Evolutionary conservation across 92 coral and sea anemone genomes (phyloP).

Genomic region (Meandrina meandrites): DNA sequence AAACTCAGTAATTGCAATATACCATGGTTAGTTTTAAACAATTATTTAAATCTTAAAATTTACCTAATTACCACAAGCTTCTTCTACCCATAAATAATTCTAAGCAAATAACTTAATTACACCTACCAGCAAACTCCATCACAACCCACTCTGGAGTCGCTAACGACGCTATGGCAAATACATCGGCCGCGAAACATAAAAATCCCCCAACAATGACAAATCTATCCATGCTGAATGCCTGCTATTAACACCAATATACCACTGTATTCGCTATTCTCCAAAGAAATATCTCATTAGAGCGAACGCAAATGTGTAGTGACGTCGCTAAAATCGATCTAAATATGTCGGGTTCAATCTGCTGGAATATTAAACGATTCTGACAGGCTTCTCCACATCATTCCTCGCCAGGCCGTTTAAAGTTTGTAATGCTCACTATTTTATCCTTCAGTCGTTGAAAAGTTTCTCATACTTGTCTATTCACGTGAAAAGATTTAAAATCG

Average conservation of each 20-base stretch:
- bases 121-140: conserved; percentile 84
- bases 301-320: neutral
- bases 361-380: neutral
- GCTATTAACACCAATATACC: neutral
- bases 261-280: neutral
- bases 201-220: conserved; percentile 87
- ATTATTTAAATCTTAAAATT: neutral
- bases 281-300: neutral
- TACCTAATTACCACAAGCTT: neutral
- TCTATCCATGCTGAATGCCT: conserved; percentile 64
- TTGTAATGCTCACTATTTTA: neutral
- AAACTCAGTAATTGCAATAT: too few species aligned
- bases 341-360: conserved; percentile 10
- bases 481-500: neutral
- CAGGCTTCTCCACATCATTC: conserved; percentile 6
- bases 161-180: conserved; percentile 92
- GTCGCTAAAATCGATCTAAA: neutral
- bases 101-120: neutral
- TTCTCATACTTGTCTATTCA: conserved; percentile 2
- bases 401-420: neutral
- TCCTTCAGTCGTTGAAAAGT: neutral
- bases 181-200: conserved; percentile 85
- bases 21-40: too few species aligned
- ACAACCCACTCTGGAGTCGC: conserved; percentile 96
- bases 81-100: neutral